Evolutionary conservation across 1,140 invertebrate genomes (phyloP), one percentile per base, ranked within the genome.

Genomic region (Globodera rostochiensis): DNA sequence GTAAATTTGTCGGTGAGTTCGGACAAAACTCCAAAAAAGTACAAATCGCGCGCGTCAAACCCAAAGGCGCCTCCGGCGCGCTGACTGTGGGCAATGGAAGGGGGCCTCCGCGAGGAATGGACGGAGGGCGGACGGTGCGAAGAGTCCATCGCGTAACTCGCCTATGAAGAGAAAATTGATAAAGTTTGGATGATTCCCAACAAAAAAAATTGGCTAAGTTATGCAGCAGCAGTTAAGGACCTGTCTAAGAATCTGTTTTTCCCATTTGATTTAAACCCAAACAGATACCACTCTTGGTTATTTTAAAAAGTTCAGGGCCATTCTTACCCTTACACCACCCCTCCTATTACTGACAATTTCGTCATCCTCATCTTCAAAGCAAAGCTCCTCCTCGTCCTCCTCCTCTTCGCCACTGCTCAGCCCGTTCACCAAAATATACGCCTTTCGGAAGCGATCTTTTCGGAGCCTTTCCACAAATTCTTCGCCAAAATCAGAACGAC

Each of bases 1-100:
- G 76, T 78, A 66, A 78, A 67, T 67, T 78, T 78, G n/a, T 78
- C 76, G 5, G 76, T 70, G 25, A 78, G 25, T 67, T 78, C 76
- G 21, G 76, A 69, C 13, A 78, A 21, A 69, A 78, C 76, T 21
- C 76, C 76, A 11, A 78, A 78, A 47, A 78, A 78, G 76, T 78
- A 78, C 46, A 78, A 19, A 45, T 78, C 76, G 15, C 50, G 66
- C 6, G 76, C 76, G 47, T 71, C 64, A n/a, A 78, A 78, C 15
- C 74, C 74, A 76, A 57, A 76, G n/a, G 74, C 15, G 8, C 15
- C 74, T 15, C 49, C 50, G 66, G 74, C 66, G 15, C 64, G 76
- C 9, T 78, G 60, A 9, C 69, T 71, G 25, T 47, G n/a, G 1
- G 76, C 64, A 15, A 78, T 46, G n/a, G 76, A 78, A 13, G 76